Base-by-base conservation (phyloP, 1,140 invertebrate genomes). In the Myzus persicae region DNA sequence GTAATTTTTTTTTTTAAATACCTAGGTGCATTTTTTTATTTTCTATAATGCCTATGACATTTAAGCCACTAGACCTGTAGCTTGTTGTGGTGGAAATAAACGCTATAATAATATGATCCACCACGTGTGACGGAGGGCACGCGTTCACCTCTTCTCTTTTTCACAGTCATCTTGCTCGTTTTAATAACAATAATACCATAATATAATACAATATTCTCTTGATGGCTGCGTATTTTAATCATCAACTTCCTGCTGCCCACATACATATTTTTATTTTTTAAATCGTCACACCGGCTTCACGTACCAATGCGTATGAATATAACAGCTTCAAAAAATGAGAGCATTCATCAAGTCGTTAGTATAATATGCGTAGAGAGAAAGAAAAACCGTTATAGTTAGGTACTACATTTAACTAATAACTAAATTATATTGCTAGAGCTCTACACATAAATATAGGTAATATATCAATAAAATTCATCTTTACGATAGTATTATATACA, bases 201-300 rank as follows among this genome's bases (percentile, higher is more conserved):
- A 89, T 76, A 81, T 91, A 91, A 93, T 93, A 93, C 44, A 85
- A 93, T 84, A 54, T 84, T 93, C 91, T 93, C 91, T 84, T 51
- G 91, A 81, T 93, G 81, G 81, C 81, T 93, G 81, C 91, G 76
- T 93, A 85, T 93, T 93, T 93, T 93, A 93, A 93, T 93, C 91
- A 85, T 26, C 36, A 48, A 85, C 81, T 84, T 93, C 91, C 91
- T 84, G 91, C 81, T 51, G 91, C 91, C 91, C 91, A 85, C 91
- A 82, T 51, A 93, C 44, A 36, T 76, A 91, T 48, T 81, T 82
- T 81, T 81, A 46, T 44, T 92, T 90, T 93, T 85, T 38, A 93
- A 93, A 85, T 93, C 91, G 91, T 93, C 91, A 93, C 81, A 93
- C 91, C 81, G 91, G 36, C 91, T 93, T 93, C 46, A 93, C 91